These are phyloP conservation scores for Otocyon megalotis DNA, from an alignment of 2,113 vertebrate genomes.

Conservation along the genomic window DNA sequence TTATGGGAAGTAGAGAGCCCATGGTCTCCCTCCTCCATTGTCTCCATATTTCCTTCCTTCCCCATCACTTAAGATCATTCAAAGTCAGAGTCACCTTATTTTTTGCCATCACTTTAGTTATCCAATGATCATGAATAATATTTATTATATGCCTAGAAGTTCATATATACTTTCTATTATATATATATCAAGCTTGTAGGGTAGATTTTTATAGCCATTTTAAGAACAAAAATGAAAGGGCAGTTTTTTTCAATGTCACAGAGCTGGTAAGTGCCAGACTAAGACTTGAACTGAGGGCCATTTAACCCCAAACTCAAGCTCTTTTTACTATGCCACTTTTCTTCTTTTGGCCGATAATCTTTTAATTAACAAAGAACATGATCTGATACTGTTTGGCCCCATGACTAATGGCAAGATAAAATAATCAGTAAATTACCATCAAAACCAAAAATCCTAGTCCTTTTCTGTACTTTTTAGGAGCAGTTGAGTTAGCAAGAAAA, in stretches of 20 bases:
- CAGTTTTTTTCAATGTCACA: not conserved
- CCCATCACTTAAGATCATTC: too few relatives aligned
- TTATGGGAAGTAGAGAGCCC: not conserved
- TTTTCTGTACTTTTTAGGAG: not conserved
- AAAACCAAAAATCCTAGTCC: not conserved
- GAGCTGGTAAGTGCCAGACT: not conserved
- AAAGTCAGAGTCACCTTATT: not conserved
- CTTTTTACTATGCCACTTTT: not conserved
- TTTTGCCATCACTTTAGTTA: not conserved
- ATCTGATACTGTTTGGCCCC: not conserved
- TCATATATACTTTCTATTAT: not conserved
- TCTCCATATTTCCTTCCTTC: not conserved
- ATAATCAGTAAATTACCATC: not conserved
- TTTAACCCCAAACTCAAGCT: not conserved
- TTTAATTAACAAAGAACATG: not conserved
- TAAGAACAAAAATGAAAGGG: conserved; percentile 9
- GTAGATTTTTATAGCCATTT: not conserved
- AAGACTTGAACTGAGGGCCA: not conserved
- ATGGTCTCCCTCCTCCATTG: not conserved
- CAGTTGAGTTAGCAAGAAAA: not conserved
- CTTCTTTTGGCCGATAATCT: not conserved
- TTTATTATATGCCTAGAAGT: not conserved
- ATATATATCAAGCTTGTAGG: not conserved
- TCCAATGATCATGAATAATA: not conserved
- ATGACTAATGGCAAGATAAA: not conserved